Conservation (phyloP, 2,888 invertebrate genomes). For the Rhingia campestris region DNA sequence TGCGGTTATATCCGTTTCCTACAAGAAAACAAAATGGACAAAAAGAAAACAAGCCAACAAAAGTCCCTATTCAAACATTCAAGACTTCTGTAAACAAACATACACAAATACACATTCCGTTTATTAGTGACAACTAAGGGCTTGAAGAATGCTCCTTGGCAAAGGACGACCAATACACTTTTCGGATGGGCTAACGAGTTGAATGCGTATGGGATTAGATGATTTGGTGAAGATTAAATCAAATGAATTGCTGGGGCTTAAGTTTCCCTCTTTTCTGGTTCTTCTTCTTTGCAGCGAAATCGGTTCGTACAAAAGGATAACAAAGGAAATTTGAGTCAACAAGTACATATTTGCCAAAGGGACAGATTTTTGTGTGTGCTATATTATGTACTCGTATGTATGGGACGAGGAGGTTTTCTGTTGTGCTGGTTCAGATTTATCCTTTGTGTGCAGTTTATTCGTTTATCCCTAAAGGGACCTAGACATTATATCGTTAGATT, state of each 20-base stretch:
- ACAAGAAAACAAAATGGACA: no score
- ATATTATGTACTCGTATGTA: background rate
- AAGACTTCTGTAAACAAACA: background rate
- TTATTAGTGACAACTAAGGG: background rate
- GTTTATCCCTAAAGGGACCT: background rate
- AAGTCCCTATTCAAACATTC: constrained; percentile 3
- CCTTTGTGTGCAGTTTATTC: constrained; percentile 1
- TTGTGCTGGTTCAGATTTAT: constrained; percentile 25
- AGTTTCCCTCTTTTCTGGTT: constrained; percentile 27
- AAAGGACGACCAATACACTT: background rate
- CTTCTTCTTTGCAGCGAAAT: background rate
- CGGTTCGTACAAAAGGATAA: constrained; percentile 29
- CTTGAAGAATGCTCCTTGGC: no score
- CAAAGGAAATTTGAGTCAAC: constrained; percentile 68
- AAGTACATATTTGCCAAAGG: constrained; percentile 50
- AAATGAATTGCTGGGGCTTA: constrained; percentile 61
- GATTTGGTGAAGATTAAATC: constrained; percentile 64
- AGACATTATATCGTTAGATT: background rate
- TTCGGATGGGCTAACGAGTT: constrained; percentile 39
- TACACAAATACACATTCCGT: background rate
- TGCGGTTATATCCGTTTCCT: constrained; percentile 33
- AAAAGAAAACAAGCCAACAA: constrained; percentile 17
- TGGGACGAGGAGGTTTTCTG: background rate
- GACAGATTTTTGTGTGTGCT: constrained; percentile 43
- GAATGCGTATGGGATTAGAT: constrained; percentile 67